phyloP scores from a whole-genome alignment of 2,888 invertebrate genomes.

The Muschampia plurimacula region DNA sequence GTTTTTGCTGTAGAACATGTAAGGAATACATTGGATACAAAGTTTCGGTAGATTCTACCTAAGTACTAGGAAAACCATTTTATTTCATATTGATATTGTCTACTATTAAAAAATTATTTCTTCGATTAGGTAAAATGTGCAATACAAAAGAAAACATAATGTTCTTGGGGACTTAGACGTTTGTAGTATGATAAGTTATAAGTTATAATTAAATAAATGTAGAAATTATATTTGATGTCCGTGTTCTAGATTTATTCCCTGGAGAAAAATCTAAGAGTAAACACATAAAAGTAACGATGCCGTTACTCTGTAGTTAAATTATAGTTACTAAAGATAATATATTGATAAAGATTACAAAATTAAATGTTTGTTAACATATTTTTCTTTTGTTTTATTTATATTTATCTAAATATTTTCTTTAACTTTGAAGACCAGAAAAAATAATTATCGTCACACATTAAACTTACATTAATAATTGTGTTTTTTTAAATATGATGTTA shows the following conservation, averaged over 20 bases:
- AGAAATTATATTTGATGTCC: conserved; percentile 70
- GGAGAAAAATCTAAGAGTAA: conserved; percentile 52
- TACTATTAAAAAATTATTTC: conserved; percentile 44
- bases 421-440: not conserved
- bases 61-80: conserved; percentile 18
- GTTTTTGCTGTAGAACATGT: conserved; percentile 56
- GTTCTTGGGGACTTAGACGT: conserved; percentile 63
- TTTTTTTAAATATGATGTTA: no score
- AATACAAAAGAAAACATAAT: conserved; percentile 73
- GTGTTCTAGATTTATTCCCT: conserved; percentile 63
- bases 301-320: conserved; percentile 79
- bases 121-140: conserved; percentile 67
- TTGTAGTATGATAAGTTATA: conserved; percentile 59
- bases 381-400: conserved; percentile 52
- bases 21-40: conserved; percentile 45
- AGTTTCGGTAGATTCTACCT: conserved; percentile 24
- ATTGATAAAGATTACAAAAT: conserved; percentile 82
- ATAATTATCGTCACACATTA: no score
- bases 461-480: no score
- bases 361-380: conserved; percentile 84
- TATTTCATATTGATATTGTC: conserved; percentile 29
- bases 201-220: conserved; percentile 56
- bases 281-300: conserved; percentile 64
- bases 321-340: conserved; percentile 84
- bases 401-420: not conserved